These are phyloP conservation scores for Pangasianodon hypophthalmus DNA, from an alignment of 2,113 vertebrate genomes.

Conservation along the genomic window DNA sequence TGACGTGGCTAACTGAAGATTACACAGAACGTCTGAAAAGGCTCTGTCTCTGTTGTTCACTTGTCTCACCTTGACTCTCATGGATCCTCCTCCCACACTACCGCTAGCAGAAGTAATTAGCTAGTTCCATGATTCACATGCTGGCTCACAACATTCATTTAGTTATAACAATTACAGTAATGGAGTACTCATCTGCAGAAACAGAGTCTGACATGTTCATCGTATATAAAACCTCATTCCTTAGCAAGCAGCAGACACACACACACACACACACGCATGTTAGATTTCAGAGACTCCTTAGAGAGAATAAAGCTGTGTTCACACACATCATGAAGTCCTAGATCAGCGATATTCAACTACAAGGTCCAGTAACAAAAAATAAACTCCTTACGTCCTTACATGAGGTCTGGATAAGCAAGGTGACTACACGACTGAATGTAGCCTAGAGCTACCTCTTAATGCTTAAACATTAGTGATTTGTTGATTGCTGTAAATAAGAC, in stretches of 20 bases:
- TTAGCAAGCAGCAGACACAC: background rate
- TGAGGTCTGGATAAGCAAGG: background rate
- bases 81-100: constrained; percentile 14
- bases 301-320: background rate
- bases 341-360: background rate
- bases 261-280: background rate
- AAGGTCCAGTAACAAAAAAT: background rate
- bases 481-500: background rate
- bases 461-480: background rate
- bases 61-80: constrained; percentile 8
- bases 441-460: background rate
- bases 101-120: background rate
- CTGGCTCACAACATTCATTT: background rate
- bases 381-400: background rate
- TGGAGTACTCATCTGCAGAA: background rate
- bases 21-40: background rate
- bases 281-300: background rate
- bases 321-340: background rate
- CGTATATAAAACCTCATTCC: background rate
- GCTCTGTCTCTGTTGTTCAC: background rate
- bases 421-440: background rate
- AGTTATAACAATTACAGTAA: background rate
- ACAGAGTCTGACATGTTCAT: background rate
- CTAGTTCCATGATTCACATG: constrained; percentile 1
- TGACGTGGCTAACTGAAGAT: constrained; percentile 41